Conservation (phyloP, 1,140 invertebrate genomes). For the Musca domestica region DNA sequence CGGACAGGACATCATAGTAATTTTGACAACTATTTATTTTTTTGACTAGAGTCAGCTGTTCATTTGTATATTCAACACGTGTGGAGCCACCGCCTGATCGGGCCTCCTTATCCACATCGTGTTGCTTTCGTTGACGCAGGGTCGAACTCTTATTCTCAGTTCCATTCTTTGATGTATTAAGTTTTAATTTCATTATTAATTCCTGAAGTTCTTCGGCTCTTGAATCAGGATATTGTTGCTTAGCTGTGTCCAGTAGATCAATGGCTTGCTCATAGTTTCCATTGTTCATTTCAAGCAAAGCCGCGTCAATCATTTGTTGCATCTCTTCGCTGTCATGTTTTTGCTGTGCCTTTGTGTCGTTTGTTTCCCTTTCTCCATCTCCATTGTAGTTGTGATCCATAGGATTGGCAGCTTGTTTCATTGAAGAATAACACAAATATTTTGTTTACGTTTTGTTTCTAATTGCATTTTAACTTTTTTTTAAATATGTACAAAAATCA, state of each 20-base stretch:
- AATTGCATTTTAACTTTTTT: background rate
- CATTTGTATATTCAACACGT: conserved; percentile 56
- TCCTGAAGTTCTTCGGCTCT: conserved; percentile 56
- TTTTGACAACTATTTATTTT: conserved; percentile 75
- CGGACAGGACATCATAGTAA: conserved; percentile 94
- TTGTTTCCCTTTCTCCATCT: no score
- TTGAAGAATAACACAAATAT: conserved; percentile 29
- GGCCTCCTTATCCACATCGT: conserved; percentile 22
- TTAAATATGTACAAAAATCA: background rate
- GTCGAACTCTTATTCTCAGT: background rate
- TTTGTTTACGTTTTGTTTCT: conserved; percentile 2
- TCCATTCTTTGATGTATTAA: conserved; percentile 2
- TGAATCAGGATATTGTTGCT: conserved; percentile 74
- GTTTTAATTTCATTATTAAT: conserved; percentile 22
- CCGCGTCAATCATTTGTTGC: conserved; percentile 78
- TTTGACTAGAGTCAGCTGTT: conserved; percentile 63
- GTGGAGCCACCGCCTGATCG: conserved; percentile 29
- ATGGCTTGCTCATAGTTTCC: conserved; percentile 80
- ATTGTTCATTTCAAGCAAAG: conserved; percentile 68
- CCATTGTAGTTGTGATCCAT: no score
- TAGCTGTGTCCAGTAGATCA: conserved; percentile 81
- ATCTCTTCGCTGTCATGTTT: conserved; percentile 68
- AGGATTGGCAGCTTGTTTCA: conserved; percentile 26
- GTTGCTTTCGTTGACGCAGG: conserved; percentile 1
- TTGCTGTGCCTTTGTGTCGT: background rate